Base-by-base conservation (phyloP, 1,140 invertebrate genomes). In the Aphaenogaster floridana region DNA sequence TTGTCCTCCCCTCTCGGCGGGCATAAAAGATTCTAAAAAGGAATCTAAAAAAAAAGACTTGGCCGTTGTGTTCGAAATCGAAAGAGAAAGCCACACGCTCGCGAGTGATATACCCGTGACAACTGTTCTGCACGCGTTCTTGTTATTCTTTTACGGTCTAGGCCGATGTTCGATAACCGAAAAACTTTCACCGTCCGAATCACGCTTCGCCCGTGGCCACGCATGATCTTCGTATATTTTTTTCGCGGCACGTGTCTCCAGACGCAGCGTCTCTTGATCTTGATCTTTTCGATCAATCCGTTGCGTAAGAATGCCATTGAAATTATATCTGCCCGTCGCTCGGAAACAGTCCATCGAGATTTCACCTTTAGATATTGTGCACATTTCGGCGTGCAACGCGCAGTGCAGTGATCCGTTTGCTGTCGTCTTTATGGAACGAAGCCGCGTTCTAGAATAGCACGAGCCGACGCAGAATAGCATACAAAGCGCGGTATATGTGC, bases 121-220 rank as follows among this genome's bases (percentile, higher is more conserved):
- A 80, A 76, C 57, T 68, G 42, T 64, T 76, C 42, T 57, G 61
- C 76, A 83, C 66, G 59, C 52, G 66, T 79, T 90, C 88, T 83
- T 86, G 81, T 86, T 87, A 80, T 81, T 87, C 74, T 90, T 92
- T 88, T 92, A 91, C 89, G 92, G 92, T 93, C 92, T 93, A 93
- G 92, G 93, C 91, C 92, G 90, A 87, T 90, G 90, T 92, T 93
- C 87, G 93, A 93, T 93, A 93, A 89, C 91, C 83, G 71, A 92
- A 91, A 93, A 93, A 93, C 93, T 94, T 93, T 94, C 93, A 93
- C 92, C 90, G 88, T 92, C 88, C 81, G 81, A 86, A 80, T n/a
- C 72, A 28, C 59, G 66, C 76, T 76, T 59, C 76, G 59, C 71
- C 42, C 86, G 69, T 68, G 86, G 83, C 81, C 80, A 78, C 87